Conservation (phyloP, 2,797 vertebrate genomes). For the Menidia menidia region DNA sequence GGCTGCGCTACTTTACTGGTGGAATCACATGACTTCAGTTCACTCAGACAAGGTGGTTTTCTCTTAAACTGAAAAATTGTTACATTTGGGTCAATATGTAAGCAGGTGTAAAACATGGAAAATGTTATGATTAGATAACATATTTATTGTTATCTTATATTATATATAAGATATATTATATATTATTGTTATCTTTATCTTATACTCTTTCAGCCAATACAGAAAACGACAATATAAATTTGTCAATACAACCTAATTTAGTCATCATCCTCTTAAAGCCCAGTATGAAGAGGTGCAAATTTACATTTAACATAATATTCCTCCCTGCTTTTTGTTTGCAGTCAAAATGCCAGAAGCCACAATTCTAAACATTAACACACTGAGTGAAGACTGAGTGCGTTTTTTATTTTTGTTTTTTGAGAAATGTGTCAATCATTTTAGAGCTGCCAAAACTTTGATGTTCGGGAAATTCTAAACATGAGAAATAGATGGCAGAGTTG, state of each 20-base stretch:
- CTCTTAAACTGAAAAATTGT: constrained; percentile 27
- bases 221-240: not conserved
- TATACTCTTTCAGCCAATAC: not conserved
- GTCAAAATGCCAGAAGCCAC: not conserved
- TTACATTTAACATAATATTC: too few species aligned
- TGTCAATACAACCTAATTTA: not conserved
- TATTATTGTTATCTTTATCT: too few species aligned
- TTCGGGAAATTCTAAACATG: too few species aligned
- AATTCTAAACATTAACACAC: too few species aligned
- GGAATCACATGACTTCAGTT: constrained; percentile 47
- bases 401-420: too few species aligned
- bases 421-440: too few species aligned
- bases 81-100: constrained; percentile 14
- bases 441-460: too few species aligned
- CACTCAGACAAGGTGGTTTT: constrained; percentile 50
- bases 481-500: too few species aligned
- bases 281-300: not conserved
- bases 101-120: constrained; percentile 1
- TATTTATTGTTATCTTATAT: not conserved
- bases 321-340: too few species aligned
- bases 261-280: not conserved
- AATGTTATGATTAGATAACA: not conserved
- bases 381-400: too few species aligned
- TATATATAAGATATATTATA: too few species aligned
- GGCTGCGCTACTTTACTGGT: constrained; percentile 12